Conservation (phyloP, 2,113 vertebrate genomes). For the Andinoacara biseriatus region DNA sequence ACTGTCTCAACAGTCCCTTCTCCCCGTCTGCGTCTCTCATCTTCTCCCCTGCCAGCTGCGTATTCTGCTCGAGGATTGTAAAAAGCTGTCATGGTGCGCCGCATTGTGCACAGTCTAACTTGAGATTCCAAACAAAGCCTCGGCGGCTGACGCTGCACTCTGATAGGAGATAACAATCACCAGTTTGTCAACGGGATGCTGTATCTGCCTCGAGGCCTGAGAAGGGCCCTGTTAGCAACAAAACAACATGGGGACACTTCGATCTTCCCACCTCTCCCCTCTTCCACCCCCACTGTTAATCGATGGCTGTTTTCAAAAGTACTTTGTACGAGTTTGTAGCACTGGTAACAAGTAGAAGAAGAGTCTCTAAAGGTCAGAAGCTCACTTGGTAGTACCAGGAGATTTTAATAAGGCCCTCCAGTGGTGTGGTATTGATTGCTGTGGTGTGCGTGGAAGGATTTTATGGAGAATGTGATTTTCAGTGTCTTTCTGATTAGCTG, state of each 20-base stretch:
- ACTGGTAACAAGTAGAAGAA: conserved; percentile 47
- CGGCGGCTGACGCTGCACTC: conserved; percentile 42
- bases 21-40: conserved; percentile 19
- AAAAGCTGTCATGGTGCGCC: conserved; percentile 48
- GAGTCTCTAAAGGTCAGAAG: conserved; percentile 67
- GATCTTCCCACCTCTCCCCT: conserved; percentile 44
- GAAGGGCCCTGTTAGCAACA: conserved; percentile 61
- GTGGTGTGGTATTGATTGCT: conserved; percentile 64
- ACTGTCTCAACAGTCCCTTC: neutral
- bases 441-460: conserved; percentile 38
- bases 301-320: conserved; percentile 70
- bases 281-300: conserved; percentile 59
- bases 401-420: conserved; percentile 53
- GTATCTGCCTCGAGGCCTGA: conserved; percentile 59
- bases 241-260: conserved; percentile 65
- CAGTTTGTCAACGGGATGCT: conserved; percentile 71
- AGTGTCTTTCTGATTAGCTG: conserved; percentile 10
- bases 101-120: conserved; percentile 49
- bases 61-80: conserved; percentile 49
- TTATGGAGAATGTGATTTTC: conserved; percentile 46
- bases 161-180: conserved; percentile 72
- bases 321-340: conserved; percentile 62
- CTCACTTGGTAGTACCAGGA: conserved; percentile 43
- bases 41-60: conserved; percentile 37
- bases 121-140: conserved; percentile 64